Evolutionary conservation across 2,888 invertebrate species (phyloP).

Genomic region (Diplolepis rosae): DNA sequence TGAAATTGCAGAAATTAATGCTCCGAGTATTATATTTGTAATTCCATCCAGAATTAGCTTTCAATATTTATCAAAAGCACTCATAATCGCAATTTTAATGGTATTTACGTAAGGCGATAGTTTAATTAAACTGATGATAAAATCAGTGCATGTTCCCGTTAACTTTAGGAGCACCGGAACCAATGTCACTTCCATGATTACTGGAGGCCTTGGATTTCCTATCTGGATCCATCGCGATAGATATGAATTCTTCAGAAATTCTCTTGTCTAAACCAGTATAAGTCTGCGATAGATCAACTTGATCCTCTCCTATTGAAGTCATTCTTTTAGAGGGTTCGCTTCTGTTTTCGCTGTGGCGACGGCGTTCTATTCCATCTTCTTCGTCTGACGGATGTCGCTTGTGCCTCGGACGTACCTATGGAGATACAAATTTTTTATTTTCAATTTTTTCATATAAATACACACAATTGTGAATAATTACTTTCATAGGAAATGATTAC

Average conservation of each 20-base stretch:
- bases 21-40: background rate
- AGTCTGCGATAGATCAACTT: constrained; percentile 65
- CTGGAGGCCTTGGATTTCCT: constrained; percentile 68
- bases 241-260: constrained; percentile 70
- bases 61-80: background rate
- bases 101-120: constrained; percentile 15
- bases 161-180: constrained; percentile 26
- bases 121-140: background rate
- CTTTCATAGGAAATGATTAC: background rate
- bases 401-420: constrained; percentile 57
- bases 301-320: constrained; percentile 65
- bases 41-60: background rate
- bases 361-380: constrained; percentile 54
- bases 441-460: background rate
- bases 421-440: background rate
- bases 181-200: constrained; percentile 66
- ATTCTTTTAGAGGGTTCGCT: constrained; percentile 56
- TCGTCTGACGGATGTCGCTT: constrained; percentile 55
- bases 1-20: background rate
- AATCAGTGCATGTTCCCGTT: constrained; percentile 21
- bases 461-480: background rate
- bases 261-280: constrained; percentile 71
- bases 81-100: background rate
- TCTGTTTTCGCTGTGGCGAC: constrained; percentile 56
- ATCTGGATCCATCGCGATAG: constrained; percentile 71